These are phyloP conservation scores for Scatophagus argus DNA, from an alignment of 2,113 vertebrate genomes.

Conservation along the genomic window DNA sequence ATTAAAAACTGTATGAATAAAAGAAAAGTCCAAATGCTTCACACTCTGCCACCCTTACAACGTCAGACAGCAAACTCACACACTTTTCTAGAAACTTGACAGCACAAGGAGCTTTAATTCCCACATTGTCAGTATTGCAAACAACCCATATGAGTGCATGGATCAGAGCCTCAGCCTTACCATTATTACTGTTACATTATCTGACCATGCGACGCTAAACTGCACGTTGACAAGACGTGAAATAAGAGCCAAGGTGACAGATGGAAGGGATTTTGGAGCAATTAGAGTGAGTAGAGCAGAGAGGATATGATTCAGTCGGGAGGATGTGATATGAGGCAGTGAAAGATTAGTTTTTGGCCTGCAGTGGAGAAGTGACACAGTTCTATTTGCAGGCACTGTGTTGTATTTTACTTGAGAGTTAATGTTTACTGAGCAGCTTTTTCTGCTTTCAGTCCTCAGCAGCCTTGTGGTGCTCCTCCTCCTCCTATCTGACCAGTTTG, in stretches of 20 bases:
- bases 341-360: constrained; percentile 44
- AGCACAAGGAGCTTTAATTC: not conserved
- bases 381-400: constrained; percentile 12
- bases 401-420: constrained; percentile 53
- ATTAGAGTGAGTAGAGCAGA: constrained; percentile 48
- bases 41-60: not conserved
- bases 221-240: constrained; percentile 24
- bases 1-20: constrained; percentile 5
- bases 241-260: constrained; percentile 45
- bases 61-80: not conserved
- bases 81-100: not conserved
- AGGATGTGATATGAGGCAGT: constrained; percentile 32
- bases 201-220: constrained; percentile 17
- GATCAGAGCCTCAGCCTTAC: not conserved
- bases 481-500: constrained; percentile 22
- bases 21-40: not conserved
- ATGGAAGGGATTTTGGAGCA: constrained; percentile 53
- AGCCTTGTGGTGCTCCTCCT: constrained; percentile 45
- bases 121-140: not conserved
- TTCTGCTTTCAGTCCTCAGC: constrained; percentile 45
- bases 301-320: constrained; percentile 47
- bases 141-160: not conserved
- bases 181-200: constrained; percentile 8
- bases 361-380: constrained; percentile 3
- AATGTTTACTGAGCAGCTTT: constrained; percentile 66